Conservation (phyloP, 2,888 invertebrate species). For the Autographa gamma region DNA sequence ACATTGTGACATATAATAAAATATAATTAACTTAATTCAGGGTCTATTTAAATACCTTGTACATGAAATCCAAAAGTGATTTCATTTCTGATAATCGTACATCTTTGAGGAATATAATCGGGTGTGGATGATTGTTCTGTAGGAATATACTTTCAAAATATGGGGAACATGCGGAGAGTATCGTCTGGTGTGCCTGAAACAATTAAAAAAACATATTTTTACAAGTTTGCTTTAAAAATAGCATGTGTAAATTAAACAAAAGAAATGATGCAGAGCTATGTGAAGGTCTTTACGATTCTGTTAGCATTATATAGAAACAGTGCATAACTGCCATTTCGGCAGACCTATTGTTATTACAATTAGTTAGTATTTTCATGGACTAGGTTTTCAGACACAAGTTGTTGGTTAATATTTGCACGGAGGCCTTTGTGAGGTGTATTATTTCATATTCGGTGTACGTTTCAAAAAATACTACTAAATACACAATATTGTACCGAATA, state of each 20-base stretch:
- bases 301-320: slow-evolving; percentile 71
- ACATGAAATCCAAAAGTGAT: slow-evolving; percentile 97
- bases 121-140: slow-evolving; percentile 96
- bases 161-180: slow-evolving; percentile 97
- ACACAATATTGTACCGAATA: not conserved
- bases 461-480: not conserved
- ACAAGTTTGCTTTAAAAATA: slow-evolving; percentile 58
- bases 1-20: slow-evolving; percentile 5
- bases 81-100: slow-evolving; percentile 96
- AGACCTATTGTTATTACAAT: slow-evolving; percentile 81
- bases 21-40: slow-evolving; percentile 4
- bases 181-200: slow-evolving; percentile 96
- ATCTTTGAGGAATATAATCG: slow-evolving; percentile 97
- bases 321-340: slow-evolving; percentile 71
- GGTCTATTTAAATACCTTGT: slow-evolving; percentile 90
- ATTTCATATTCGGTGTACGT: slow-evolving; percentile 21
- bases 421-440: slow-evolving; percentile 29
- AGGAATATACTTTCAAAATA: slow-evolving; percentile 97
- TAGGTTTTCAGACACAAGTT: slow-evolving; percentile 54
- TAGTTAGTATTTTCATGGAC: slow-evolving; percentile 66
- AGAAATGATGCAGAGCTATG: slow-evolving; percentile 70
- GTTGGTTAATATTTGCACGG: slow-evolving; percentile 36
- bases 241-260: slow-evolving; percentile 67
- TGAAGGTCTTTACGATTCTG: slow-evolving; percentile 77
- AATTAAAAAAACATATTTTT: slow-evolving; percentile 62